phyloP scores from a whole-genome alignment of 1,140 invertebrate species.

The Drosophila busckii region DNA sequence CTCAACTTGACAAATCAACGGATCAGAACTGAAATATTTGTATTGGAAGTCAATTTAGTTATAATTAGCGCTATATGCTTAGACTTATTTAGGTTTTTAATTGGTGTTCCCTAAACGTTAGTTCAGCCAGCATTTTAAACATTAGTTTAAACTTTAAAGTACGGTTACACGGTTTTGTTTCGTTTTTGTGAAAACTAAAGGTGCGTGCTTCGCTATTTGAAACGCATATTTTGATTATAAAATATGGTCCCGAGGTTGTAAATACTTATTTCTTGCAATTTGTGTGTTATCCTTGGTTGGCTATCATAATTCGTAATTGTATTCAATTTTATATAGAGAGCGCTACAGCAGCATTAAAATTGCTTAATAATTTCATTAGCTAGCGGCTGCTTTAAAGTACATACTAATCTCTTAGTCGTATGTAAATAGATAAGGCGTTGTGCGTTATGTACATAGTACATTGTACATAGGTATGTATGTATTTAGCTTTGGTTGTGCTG shows the following conservation, averaged over 20 bases:
- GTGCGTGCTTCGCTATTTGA: constrained; percentile 64
- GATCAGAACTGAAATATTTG: constrained; percentile 8
- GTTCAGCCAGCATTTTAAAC: constrained; percentile 43
- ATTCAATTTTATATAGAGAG: constrained; percentile 27
- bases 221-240: constrained; percentile 79
- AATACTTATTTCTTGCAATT: constrained; percentile 49
- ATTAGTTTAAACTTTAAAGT: constrained; percentile 28
- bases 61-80: constrained; percentile 18
- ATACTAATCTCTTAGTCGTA: too few relatives aligned
- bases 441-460: constrained; percentile 39
- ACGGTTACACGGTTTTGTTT: constrained; percentile 14
- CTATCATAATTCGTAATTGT: constrained; percentile 30
- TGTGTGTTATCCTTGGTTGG: constrained; percentile 16
- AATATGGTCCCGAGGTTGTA: constrained; percentile 78
- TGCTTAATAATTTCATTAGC: too few relatives aligned
- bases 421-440: constrained; percentile 46
- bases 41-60: constrained; percentile 66
- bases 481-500: constrained; percentile 9
- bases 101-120: constrained; percentile 56
- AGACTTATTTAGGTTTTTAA: constrained; percentile 11
- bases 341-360: constrained; percentile 27
- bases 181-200: constrained; percentile 33
- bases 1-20: neutral
- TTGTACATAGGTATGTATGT: constrained; percentile 9
- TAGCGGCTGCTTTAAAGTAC: too few relatives aligned